These are phyloP conservation scores for Leucosticte australis DNA, from an alignment of 2,113 vertebrate species.

Conservation along the genomic window DNA sequence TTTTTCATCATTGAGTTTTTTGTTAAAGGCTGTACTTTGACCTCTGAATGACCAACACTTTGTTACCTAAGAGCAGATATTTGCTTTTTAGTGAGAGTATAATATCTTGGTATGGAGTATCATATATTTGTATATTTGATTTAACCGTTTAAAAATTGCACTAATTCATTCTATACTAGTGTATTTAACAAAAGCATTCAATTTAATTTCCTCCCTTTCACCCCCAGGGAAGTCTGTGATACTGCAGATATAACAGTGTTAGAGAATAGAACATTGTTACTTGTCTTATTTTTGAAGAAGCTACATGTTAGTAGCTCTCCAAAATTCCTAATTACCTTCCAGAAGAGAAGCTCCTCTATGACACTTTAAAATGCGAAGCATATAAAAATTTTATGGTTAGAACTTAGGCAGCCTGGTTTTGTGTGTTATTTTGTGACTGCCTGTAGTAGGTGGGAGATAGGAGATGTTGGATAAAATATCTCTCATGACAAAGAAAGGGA, in stretches of 20 bases:
- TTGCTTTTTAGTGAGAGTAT: neutral
- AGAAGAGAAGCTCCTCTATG: neutral
- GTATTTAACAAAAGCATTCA: neutral
- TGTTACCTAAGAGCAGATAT: neutral
- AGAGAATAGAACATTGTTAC: neutral
- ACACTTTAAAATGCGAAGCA: neutral
- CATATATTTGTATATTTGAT: neutral
- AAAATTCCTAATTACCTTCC: neutral
- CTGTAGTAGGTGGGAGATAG: neutral
- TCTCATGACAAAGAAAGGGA: neutral
- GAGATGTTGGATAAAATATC: neutral
- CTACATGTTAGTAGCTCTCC: neutral
- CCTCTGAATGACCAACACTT: neutral
- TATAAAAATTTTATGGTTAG: neutral
- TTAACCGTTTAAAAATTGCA: neutral
- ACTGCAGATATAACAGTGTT: neutral
- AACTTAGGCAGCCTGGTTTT: neutral
- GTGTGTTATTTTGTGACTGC: neutral
- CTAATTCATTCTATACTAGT: neutral
- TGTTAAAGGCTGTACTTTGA: neutral
- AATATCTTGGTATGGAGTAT: neutral
- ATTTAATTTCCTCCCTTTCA: neutral
- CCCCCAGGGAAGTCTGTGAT: rapidly evolving
- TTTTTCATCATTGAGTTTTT: neutral
- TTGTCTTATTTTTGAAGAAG: neutral